Percentiles rank a stretch among this genome's conserved stretches.
phyloP scores from a whole-genome alignment of 2,888 invertebrate genomes.

The Linnaemya vulpina region DNA sequence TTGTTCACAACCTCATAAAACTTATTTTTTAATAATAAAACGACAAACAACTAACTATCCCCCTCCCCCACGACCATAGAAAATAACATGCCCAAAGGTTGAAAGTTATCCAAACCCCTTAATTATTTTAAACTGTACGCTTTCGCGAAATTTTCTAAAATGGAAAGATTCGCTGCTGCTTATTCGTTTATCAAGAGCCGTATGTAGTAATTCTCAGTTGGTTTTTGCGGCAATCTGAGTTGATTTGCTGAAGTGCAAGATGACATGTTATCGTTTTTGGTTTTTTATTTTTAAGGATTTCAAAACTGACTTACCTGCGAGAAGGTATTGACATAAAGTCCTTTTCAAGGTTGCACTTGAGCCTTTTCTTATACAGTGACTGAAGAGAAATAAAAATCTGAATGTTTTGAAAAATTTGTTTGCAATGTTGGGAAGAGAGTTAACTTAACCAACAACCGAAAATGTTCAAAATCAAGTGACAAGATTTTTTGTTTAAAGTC shows the following conservation, averaged over 20 bases:
- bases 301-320: no score
- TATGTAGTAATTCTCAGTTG: no score
- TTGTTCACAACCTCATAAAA: constrained; percentile 58
- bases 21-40: constrained; percentile 60
- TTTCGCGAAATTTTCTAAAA: constrained; percentile 45
- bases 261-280: no score
- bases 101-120: constrained; percentile 5
- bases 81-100: constrained; percentile 34
- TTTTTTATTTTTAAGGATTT: no score
- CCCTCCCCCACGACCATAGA: background rate
- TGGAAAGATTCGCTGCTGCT: background rate
- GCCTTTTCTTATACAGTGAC: background rate
- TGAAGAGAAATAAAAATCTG: background rate
- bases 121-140: constrained; percentile 44
- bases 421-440: constrained; percentile 53
- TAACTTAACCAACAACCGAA: constrained; percentile 2
- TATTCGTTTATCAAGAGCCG: no score
- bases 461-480: constrained; percentile 13
- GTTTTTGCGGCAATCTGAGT: no score
- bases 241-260: no score
- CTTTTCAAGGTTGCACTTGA: background rate
- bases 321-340: background rate
- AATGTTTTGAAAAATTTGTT: constrained; percentile 49
- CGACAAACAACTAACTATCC: constrained; percentile 6
- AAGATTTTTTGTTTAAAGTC: constrained; percentile 44